These are phyloP conservation scores for Lasiommata megera DNA, from an alignment of 2,888 invertebrate species.

Conservation along the genomic window DNA sequence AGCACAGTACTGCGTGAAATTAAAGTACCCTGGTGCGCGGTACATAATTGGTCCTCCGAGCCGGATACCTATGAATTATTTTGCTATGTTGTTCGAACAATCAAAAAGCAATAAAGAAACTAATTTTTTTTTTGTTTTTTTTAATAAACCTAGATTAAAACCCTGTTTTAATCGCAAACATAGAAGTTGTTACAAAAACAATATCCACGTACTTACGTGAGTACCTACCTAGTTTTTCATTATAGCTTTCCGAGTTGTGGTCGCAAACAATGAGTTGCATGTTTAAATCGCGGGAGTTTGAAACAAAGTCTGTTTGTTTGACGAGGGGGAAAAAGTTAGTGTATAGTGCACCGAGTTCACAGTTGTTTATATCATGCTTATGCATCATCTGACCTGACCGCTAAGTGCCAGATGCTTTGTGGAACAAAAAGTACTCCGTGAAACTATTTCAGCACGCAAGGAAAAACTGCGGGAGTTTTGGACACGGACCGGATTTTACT, in stretches of 20 bases:
- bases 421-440: slow-evolving; percentile 6
- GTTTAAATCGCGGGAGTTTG: slow-evolving; percentile 38
- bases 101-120: too few relatives aligned
- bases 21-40: too few relatives aligned
- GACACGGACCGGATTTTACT: neutral
- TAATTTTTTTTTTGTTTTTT: too few relatives aligned
- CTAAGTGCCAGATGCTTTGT: slow-evolving; percentile 14
- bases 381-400: slow-evolving; percentile 12
- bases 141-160: too few relatives aligned
- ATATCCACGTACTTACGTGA: too few relatives aligned
- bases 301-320: slow-evolving; percentile 15
- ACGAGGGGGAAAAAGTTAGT: slow-evolving; percentile 16
- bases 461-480: neutral
- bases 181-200: neutral
- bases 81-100: too few relatives aligned
- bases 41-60: too few relatives aligned
- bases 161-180: neutral
- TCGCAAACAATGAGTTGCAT: slow-evolving; percentile 4
- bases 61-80: too few relatives aligned
- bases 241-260: neutral
- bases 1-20: too few relatives aligned
- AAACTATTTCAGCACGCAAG: slow-evolving; percentile 6
- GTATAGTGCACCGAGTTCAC: slow-evolving; percentile 15
- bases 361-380: slow-evolving; percentile 7
- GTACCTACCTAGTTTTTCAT: neutral